A percentile compares a stretch with the other conserved stretches of the same genome.
These are phyloP conservation scores for Polyommatus iphigenia DNA, from an alignment of 2,888 invertebrate species.

Conservation along the genomic window DNA sequence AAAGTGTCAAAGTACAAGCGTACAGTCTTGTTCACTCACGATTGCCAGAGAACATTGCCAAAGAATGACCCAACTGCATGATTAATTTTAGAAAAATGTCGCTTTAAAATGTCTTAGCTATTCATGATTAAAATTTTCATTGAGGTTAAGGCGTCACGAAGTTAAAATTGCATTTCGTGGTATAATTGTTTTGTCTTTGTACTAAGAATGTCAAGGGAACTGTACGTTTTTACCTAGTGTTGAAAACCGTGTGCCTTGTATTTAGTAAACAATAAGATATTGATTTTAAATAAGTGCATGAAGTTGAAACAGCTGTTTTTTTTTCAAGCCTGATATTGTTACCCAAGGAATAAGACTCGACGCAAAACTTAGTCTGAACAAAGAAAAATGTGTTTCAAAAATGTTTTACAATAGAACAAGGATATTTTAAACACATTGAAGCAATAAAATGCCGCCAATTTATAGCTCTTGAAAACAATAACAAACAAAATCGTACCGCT, in stretches of 20 bases:
- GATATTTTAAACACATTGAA: not conserved
- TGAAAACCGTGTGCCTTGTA: not conserved
- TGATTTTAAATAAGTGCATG: not conserved
- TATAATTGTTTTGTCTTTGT: conserved; percentile 11
- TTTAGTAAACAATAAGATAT: not conserved
- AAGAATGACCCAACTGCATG: conserved; percentile 7
- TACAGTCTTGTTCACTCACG: conserved; percentile 35
- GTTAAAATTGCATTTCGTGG: conserved; percentile 15
- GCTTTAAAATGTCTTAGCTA: not conserved
- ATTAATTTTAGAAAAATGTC: conserved; percentile 6
- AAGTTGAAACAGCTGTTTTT: not conserved
- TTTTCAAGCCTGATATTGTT: not conserved
- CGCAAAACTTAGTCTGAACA: not conserved
- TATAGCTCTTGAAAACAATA: not conserved
- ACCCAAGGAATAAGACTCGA: too few relatives aligned
- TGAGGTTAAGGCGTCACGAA: not conserved
- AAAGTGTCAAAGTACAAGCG: not conserved
- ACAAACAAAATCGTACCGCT: conserved; percentile 4
- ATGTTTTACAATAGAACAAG: not conserved
- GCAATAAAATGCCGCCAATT: not conserved
- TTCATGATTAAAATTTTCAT: not conserved
- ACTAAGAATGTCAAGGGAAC: not conserved
- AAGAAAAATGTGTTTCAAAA: not conserved
- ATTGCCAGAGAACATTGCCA: conserved; percentile 38
- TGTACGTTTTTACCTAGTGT: not conserved